phyloP scores from a whole-genome alignment of 1,140 invertebrate genomes.

The Aricia agestis region DNA sequence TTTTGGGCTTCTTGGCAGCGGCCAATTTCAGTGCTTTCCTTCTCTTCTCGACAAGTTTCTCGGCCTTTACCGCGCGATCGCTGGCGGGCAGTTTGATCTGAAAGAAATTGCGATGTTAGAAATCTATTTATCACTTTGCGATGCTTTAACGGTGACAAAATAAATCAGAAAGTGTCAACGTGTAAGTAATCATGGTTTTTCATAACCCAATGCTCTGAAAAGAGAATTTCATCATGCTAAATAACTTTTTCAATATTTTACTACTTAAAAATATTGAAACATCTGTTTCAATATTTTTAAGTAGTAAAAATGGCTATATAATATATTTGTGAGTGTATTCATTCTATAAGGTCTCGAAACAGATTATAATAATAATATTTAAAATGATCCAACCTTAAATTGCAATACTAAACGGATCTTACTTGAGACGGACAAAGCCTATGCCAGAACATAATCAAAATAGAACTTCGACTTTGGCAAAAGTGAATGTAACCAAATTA shows the following conservation, averaged over 20 bases:
- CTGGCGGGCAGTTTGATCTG: constrained; percentile 76
- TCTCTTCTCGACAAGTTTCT: constrained; percentile 74
- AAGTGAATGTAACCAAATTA: background rate
- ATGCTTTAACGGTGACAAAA: background rate
- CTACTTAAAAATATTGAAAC: no score
- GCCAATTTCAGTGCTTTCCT: constrained; percentile 74
- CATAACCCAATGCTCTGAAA: constrained; percentile 80
- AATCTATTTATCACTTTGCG: background rate
- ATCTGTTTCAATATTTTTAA: no score
- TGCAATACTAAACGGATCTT: no score
- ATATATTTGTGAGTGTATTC: no score
- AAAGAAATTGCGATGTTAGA: constrained; percentile 25
- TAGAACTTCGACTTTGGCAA: no score
- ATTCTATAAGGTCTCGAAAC: no score
- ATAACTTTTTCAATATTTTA: no score
- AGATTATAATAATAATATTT: no score
- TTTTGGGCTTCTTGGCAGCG: constrained; percentile 76
- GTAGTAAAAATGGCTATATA: background rate
- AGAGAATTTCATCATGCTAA: constrained; percentile 71
- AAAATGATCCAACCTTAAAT: no score
- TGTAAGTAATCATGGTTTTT: constrained; percentile 72
- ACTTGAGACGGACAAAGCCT: no score
- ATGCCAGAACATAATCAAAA: no score
- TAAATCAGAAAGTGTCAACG: constrained; percentile 70
- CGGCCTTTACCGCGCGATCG: constrained; percentile 72